Conservation (phyloP, 1,140 invertebrate genomes). For the Nymphalis io region DNA sequence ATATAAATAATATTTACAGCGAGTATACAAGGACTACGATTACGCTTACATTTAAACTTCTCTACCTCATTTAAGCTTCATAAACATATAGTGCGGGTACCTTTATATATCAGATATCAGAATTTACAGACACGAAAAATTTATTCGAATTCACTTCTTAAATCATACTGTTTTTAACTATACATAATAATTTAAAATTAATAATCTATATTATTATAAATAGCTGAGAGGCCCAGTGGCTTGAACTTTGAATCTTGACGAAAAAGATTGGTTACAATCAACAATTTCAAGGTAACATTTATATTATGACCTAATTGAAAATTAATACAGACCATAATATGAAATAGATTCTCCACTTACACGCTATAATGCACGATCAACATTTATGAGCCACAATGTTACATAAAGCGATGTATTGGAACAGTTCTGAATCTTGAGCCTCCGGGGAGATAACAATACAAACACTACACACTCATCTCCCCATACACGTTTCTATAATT, state of each 20-base stretch:
- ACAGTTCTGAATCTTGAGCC: background rate
- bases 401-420: background rate
- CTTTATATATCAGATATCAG: no score
- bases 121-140: no score
- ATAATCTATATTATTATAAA: no score
- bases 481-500: background rate
- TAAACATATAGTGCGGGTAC: no score
- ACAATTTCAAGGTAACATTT: no score
- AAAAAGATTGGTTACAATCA: no score
- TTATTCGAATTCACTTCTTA: no score
- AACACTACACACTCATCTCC: background rate
- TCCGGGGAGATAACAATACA: constrained; percentile 8
- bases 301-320: background rate
- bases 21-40: background rate
- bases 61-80: background rate
- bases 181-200: no score
- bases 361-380: background rate
- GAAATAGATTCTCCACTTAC: background rate
- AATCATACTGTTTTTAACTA: no score
- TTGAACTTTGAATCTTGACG: no score
- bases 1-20: background rate
- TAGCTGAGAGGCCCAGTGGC: no score
- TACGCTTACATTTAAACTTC: background rate
- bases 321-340: background rate
- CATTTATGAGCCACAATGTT: background rate